Percentiles rank a stretch among this genome's conserved stretches.
Evolutionary conservation across 2,888 invertebrate species (phyloP).

Genomic region (Onthophagus sagittarius): DNA sequence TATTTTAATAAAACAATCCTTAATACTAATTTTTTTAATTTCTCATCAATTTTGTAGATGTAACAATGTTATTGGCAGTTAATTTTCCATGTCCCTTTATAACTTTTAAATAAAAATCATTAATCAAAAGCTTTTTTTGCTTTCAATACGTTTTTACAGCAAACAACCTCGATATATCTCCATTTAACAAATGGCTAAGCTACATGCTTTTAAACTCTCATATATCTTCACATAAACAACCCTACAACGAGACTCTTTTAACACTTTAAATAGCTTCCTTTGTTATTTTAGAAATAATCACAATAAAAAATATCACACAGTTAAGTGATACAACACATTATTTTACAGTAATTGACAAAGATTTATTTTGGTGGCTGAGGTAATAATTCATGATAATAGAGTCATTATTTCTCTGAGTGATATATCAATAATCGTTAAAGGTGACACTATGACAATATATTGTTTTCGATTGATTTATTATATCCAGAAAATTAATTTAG

Average conservation of each 20-base stretch:
- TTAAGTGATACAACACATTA: background rate
- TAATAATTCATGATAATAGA: background rate
- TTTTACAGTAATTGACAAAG: background rate
- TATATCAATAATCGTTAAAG: background rate
- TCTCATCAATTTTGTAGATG: no score
- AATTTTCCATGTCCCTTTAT: background rate
- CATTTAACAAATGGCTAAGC: background rate
- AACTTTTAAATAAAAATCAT: background rate
- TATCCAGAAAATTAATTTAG: background rate
- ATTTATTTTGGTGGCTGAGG: background rate
- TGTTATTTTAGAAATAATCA: no score
- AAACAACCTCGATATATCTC: background rate
- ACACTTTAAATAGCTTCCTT: no score
- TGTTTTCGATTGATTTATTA: background rate
- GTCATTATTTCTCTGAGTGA: background rate
- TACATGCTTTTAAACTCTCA: background rate
- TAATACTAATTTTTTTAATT: no score
- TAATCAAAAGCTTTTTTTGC: background rate
- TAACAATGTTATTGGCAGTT: background rate
- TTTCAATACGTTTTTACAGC: background rate
- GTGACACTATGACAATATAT: background rate
- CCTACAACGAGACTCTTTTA: background rate
- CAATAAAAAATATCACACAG: background rate
- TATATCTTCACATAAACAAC: background rate
- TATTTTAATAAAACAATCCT: no score